Evolutionary conservation across 2,888 invertebrate genomes (phyloP), one percentile per base, ranked within the genome.

Genomic region (Acholoe squamosa): DNA sequence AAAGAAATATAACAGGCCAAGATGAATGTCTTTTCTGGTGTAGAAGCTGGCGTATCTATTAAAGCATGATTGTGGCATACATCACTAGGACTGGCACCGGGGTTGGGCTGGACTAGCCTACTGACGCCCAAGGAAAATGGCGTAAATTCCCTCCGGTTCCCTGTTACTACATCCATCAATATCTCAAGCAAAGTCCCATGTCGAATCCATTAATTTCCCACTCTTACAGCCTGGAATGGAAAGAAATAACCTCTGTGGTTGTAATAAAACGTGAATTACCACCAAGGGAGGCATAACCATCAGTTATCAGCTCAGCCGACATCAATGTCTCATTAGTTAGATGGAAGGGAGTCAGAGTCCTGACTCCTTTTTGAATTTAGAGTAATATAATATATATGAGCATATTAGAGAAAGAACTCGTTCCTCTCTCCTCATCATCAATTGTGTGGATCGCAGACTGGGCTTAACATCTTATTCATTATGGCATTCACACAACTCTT

Each of bases 11-110:
- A 61, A 61, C 61, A 61, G 61, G 7, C 3, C 61, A 61, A 19
- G 61, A 61, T 61, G n/a, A 61, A 61, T 61, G 61, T 61, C 61
- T n/a, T 61, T 61, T 61, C 61, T 19, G 61, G 61, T n/a, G 61
- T n/a, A n/a, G 61, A n/a, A 61, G 61, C n/a, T 14, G 61, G 22
- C 61, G n/a, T 61, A 7, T 61, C 61, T 61, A 61, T 61, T 61
- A 61, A 61, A 61, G 61, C 61, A 61, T 61, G 61, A 61, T 61
- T 19, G 61, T n/a, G 22, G 61, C 61, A 61, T 61, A 61, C 61
- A 61, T 61, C 61, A 61, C n/a, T n/a, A 19, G 22, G 61, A n/a
- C 61, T n/a, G 22, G 19, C 61, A 43, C 61, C 61, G 61, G 61
- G 61, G n/a, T n/a, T 61, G 61, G 22, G 22, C 61, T 19, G 61